phyloP scores from a whole-genome alignment of 2,113 vertebrate species.

The Periophthalmodon schlosseri region DNA sequence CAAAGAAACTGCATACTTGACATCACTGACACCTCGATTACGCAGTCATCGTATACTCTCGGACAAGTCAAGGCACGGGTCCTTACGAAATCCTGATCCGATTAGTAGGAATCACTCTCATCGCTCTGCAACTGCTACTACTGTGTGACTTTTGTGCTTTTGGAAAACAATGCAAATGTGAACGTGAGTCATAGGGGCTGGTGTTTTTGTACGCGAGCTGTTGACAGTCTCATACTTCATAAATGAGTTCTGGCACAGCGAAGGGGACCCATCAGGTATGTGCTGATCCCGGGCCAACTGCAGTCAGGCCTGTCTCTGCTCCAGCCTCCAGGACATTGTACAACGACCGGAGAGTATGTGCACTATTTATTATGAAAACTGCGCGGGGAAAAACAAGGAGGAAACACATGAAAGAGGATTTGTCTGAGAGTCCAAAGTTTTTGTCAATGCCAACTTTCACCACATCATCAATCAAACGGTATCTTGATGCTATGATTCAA shows the following conservation, averaged over 20 bases:
- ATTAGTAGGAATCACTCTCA: neutral
- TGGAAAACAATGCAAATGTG: slow-evolving; percentile 18
- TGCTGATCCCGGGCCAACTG: slow-evolving; percentile 62
- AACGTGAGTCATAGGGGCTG: slow-evolving; percentile 33
- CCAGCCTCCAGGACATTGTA: slow-evolving; percentile 59
- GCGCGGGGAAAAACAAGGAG: slow-evolving; percentile 22
- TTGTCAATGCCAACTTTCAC: slow-evolving; percentile 29
- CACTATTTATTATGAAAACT: slow-evolving; percentile 9
- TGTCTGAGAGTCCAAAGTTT: slow-evolving; percentile 32
- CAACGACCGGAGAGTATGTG: slow-evolving; percentile 38
- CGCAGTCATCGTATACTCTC: slow-evolving; percentile 10
- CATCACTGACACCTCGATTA: slow-evolving; percentile 14
- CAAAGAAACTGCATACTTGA: neutral
- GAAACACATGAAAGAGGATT: slow-evolving; percentile 13
- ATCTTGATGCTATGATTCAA: slow-evolving; percentile 13
- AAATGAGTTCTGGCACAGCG: slow-evolving; percentile 66
- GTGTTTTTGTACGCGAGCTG: slow-evolving; percentile 30
- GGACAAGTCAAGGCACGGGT: slow-evolving; percentile 42
- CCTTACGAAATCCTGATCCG: slow-evolving; percentile 15
- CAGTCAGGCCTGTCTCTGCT: slow-evolving; percentile 69
- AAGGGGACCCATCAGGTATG: slow-evolving; percentile 63
- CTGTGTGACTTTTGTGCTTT: slow-evolving; percentile 13
- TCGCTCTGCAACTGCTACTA: neutral
- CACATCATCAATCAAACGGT: slow-evolving; percentile 29
- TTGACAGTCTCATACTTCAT: slow-evolving; percentile 55